Evolutionary conservation across 2,113 vertebrate genomes (phyloP).

Genomic region (Myotis yumanensis): DNA sequence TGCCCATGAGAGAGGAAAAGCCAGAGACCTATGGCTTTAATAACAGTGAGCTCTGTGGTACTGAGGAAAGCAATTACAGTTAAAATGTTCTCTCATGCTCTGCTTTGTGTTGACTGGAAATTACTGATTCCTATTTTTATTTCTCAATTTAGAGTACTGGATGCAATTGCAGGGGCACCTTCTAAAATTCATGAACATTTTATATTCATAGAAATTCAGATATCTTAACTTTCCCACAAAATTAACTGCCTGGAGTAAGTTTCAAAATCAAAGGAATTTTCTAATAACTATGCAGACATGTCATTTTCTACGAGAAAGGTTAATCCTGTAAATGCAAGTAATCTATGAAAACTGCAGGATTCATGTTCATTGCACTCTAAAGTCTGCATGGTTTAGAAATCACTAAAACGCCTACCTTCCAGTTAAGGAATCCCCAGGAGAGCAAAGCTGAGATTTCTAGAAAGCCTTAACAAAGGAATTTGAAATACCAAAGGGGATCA

Average conservation of each 20-base stretch:
- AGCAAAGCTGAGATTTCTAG: not conserved
- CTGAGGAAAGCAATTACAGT: not conserved
- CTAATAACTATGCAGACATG: not conserved
- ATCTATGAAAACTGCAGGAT: not conserved
- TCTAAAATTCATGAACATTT: constrained; percentile 64
- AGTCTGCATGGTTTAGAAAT: not conserved
- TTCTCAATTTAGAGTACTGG: constrained; percentile 51
- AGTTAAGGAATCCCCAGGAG: not conserved
- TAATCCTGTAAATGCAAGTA: not conserved
- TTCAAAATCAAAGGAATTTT: constrained; percentile 59
- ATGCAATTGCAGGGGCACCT: constrained; percentile 39
- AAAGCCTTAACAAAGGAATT: not conserved
- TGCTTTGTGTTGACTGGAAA: constrained; percentile 30
- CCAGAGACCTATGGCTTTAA: constrained; percentile 44
- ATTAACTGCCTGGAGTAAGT: constrained; percentile 50
- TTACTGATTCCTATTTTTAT: constrained; percentile 60
- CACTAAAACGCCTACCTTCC: not conserved
- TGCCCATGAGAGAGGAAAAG: not conserved
- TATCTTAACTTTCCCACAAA: constrained; percentile 41
- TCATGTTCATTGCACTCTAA: not conserved
- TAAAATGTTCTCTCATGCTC: constrained; percentile 17
- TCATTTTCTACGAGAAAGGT: constrained; percentile 5
- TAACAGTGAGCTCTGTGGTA: not conserved
- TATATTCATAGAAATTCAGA: constrained; percentile 59
- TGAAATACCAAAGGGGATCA: not conserved